A percentile compares a stretch with the other conserved stretches of the same genome.
These are phyloP conservation scores for Abrostola triplasia DNA, from an alignment of 2,888 invertebrate species.

Conservation along the genomic window DNA sequence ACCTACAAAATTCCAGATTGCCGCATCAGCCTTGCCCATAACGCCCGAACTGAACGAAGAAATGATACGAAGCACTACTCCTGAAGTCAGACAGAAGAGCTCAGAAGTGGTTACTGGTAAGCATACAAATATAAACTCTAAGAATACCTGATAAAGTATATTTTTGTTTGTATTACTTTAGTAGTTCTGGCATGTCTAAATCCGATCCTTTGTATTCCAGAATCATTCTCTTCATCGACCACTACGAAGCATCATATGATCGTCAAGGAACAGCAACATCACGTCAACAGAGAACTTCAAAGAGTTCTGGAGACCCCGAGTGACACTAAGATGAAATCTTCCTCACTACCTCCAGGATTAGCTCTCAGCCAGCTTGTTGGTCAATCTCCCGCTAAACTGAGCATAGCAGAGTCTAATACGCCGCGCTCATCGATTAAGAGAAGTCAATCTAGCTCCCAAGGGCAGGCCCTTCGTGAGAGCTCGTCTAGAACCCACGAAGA, in stretches of 20 bases:
- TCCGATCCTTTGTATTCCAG: slow-evolving; percentile 64
- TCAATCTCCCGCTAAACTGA: slow-evolving; percentile 85
- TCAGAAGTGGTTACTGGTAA: slow-evolving; percentile 86
- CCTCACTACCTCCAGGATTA: slow-evolving; percentile 90
- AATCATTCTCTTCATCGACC: slow-evolving; percentile 87
- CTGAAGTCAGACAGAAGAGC: slow-evolving; percentile 85
- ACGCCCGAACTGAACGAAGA: slow-evolving; percentile 94
- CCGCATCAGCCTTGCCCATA: slow-evolving; percentile 89
- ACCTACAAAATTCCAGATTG: slow-evolving; percentile 79
- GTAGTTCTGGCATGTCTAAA: slow-evolving; percentile 3
- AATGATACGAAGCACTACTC: slow-evolving; percentile 89
- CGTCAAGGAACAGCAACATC: slow-evolving; percentile 79
- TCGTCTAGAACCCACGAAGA: slow-evolving; percentile 72
- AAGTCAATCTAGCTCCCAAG: slow-evolving; percentile 86
- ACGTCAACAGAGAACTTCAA: slow-evolving; percentile 78
- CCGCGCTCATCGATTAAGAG: slow-evolving; percentile 84
- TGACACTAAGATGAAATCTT: slow-evolving; percentile 89
- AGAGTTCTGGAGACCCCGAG: slow-evolving; percentile 79
- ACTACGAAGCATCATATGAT: slow-evolving; percentile 82
- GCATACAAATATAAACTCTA: slow-evolving; percentile 23
- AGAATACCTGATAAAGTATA: background rate
- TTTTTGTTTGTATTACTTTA: background rate
- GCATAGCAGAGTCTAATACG: slow-evolving; percentile 80
- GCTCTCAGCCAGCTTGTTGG: slow-evolving; percentile 85
- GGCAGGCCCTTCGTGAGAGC: slow-evolving; percentile 75